These are phyloP conservation scores for Scaptomyza montana DNA, from an alignment of 1,140 invertebrate species.

Conservation along the genomic window DNA sequence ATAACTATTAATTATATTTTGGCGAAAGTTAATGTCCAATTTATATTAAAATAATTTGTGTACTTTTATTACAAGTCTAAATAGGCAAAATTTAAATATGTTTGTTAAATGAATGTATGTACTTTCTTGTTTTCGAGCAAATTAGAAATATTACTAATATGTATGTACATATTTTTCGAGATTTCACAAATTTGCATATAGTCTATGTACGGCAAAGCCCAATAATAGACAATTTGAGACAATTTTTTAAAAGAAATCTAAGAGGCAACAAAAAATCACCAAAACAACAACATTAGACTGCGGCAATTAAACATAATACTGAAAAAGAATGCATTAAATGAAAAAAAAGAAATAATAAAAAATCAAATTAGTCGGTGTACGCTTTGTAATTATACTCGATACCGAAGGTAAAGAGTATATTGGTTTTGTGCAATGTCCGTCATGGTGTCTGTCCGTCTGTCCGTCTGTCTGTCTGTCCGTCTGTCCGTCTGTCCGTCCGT, in stretches of 20 bases:
- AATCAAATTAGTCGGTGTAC: no score
- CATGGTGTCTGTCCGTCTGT: no score
- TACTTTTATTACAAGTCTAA: slow-evolving; percentile 30
- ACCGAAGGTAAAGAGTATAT: no score
- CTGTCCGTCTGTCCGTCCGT: no score
- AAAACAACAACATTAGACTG: slow-evolving; percentile 75
- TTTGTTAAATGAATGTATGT: slow-evolving; percentile 59
- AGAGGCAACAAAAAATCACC: slow-evolving; percentile 34
- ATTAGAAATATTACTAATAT: slow-evolving; percentile 2
- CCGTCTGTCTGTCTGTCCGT: no score
- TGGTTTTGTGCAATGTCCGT: no score
- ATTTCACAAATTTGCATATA: slow-evolving; percentile 77
- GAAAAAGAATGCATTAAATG: slow-evolving; percentile 18
- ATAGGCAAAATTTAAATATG: slow-evolving; percentile 61
- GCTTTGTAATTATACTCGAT: no score
- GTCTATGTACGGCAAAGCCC: slow-evolving; percentile 62
- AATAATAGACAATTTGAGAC: not conserved
- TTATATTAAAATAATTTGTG: slow-evolving; percentile 2
- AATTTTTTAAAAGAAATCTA: not conserved
- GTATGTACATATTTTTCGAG: no score
- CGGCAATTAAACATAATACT: slow-evolving; percentile 54
- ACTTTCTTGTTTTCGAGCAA: slow-evolving; percentile 49
- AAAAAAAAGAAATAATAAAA: slow-evolving; percentile 21
- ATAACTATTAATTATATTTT: slow-evolving; percentile 13
- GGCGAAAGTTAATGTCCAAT: not conserved